Base-by-base conservation (phyloP, 2,888 invertebrate genomes). In the Drosophila crucigera region DNA sequence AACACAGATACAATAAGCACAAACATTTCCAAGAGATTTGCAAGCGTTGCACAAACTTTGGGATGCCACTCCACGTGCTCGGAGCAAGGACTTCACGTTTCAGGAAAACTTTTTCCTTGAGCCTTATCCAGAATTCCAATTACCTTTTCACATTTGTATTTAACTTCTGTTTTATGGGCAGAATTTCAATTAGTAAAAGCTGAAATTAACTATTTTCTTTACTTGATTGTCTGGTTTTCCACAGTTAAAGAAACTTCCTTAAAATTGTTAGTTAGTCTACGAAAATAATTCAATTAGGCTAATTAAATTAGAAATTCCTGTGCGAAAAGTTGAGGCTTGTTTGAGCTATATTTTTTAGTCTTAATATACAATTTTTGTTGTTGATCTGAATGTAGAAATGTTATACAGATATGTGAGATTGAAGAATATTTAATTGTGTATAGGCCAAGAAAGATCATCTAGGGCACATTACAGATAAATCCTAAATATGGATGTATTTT, bases 51-150 rank as follows among this genome's bases (percentile, higher is more conserved):
- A 22, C 22, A 22, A 58, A 3, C n/a, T 58, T 31, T 22, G 11
- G 22, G 31, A 58, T 58, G n/a, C 22, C 16, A 43, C 10, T 22
- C 31, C 10, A 43, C 43, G 58, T 58, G 10, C 22, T 19, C 25
- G 3, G 43, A 22, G 43, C 31, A 43, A 31, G 58, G 43, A 58
- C 31, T 22, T 43, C 43, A 58, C 41, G 30, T 58, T 31, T 5
- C 30, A 16, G 16, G 31, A 22, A 43, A 58, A 58, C 58, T 43
- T 31, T 58, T 31, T 16, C 22, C 30, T 58, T 31, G 31, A 19
- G 16, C 11, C 43, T 16, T 31, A 10, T 22, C 16, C 16, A 22
- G 41, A 43, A 58, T 43, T 58, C 14, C 41, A 43, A 58, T 43
- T 31, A 31, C 30, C 16, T 30, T 31, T 31, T 22, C 30, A 22